A percentile compares a stretch with the other conserved stretches of the same genome.
phyloP scores from a whole-genome alignment of 2,888 invertebrate species.

The Adineta ricciae region DNA sequence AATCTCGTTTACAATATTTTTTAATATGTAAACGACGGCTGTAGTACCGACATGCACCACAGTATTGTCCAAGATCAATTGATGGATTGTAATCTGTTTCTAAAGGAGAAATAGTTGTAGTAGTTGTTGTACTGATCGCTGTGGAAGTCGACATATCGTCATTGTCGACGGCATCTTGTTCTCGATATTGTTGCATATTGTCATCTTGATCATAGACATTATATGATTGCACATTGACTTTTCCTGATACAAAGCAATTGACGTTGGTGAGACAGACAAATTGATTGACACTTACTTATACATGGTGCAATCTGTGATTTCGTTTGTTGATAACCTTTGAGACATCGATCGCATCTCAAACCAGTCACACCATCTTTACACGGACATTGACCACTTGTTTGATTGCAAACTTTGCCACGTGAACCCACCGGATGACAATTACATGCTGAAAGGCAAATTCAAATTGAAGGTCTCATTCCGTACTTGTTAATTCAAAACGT shows the following conservation, averaged over 20 bases:
- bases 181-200: neutral
- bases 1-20: conserved; percentile 83
- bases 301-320: conserved; percentile 93
- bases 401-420: conserved; percentile 91
- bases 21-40: conserved; percentile 81
- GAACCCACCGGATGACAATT: conserved; percentile 97
- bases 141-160: neutral
- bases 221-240: neutral
- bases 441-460: conserved; percentile 69
- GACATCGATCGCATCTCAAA: conserved; percentile 89
- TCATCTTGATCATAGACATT: neutral
- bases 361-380: conserved; percentile 98
- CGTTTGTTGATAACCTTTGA: conserved; percentile 92
- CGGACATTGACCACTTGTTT: conserved; percentile 93
- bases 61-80: conserved; percentile 43
- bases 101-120: neutral
- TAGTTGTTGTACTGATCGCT: neutral
- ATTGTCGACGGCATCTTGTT: neutral
- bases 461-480: neutral
- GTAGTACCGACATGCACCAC: conserved; percentile 80
- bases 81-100: neutral
- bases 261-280: neutral
- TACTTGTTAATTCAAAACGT: no score
- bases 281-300: conserved; percentile 61
- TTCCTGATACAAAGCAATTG: neutral